Conservation (phyloP, 2,797 vertebrate species). For the Eospalax fontanierii region DNA sequence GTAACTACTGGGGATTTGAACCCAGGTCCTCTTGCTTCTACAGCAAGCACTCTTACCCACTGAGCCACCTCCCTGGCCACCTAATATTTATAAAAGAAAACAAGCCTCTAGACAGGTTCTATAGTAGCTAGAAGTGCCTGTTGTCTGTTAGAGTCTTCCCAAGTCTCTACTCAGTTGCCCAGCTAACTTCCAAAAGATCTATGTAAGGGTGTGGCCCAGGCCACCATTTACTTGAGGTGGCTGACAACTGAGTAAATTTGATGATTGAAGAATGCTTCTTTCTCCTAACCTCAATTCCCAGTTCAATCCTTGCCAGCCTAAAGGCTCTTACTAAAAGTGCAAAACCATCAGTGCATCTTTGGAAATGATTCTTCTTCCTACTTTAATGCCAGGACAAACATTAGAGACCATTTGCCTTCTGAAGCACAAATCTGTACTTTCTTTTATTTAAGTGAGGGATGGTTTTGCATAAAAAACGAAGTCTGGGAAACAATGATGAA, state of each 20-base stretch:
- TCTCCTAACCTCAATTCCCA: neutral
- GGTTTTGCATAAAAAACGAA: neutral
- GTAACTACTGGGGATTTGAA: neutral
- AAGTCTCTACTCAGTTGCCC: neutral
- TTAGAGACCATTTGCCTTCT: neutral
- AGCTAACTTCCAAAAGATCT: neutral
- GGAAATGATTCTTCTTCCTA: neutral
- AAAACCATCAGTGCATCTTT: neutral
- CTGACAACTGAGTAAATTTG: neutral
- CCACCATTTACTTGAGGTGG: neutral
- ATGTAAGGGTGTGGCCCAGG: no score
- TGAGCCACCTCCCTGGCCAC: neutral
- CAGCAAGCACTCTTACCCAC: neutral
- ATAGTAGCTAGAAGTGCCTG: neutral
- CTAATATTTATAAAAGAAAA: neutral
- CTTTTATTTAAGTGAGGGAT: neutral
- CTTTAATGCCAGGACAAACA: neutral
- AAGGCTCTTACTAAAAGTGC: neutral
- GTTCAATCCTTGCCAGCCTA: neutral
- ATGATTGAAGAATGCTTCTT: neutral
- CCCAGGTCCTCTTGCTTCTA: neutral
- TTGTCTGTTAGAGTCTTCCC: neutral
- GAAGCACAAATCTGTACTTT: neutral
- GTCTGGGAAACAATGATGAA: neutral
- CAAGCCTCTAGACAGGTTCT: neutral